Evolutionary conservation across 2,888 invertebrate genomes (phyloP).

Genomic region (Chymomyza fuscimana): DNA sequence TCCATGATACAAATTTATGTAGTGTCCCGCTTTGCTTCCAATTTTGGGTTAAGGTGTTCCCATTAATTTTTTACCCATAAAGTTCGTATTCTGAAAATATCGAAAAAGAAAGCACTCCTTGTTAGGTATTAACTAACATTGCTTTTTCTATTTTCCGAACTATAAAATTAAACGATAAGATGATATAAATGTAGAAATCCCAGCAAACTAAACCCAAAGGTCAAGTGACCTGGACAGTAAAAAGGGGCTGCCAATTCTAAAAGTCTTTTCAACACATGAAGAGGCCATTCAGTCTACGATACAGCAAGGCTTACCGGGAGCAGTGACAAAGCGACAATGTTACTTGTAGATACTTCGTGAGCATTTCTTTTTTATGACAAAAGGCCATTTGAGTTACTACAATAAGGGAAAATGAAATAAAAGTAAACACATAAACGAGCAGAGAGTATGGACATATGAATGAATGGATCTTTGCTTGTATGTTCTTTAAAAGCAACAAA

Average conservation of each 20-base stretch:
- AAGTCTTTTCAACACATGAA: slow-evolving; percentile 3
- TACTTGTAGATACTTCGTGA: slow-evolving; percentile 28
- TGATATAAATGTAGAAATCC: too few relatives aligned
- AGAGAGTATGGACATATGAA: slow-evolving; percentile 31
- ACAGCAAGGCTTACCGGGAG: not conserved
- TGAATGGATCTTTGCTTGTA: slow-evolving; percentile 26
- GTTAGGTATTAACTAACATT: too few relatives aligned
- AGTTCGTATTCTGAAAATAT: too few relatives aligned
- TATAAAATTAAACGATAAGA: too few relatives aligned
- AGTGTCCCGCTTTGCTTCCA: too few relatives aligned
- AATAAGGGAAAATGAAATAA: slow-evolving; percentile 35
- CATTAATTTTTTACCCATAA: too few relatives aligned
- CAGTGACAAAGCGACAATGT: slow-evolving; percentile 10
- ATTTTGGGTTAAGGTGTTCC: too few relatives aligned
- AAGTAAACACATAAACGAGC: slow-evolving; percentile 36
- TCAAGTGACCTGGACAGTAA: not conserved
- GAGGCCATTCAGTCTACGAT: not conserved
- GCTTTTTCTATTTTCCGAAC: too few relatives aligned
- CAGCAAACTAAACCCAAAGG: not conserved
- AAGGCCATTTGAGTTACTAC: slow-evolving; percentile 25
- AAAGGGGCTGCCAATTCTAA: not conserved
- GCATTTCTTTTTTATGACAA: slow-evolving; percentile 21
- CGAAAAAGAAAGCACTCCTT: too few relatives aligned
- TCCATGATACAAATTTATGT: too few relatives aligned
- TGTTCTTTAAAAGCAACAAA: slow-evolving; percentile 20